Conservation (phyloP, 2,113 vertebrate species). For the Anhinga anhinga region DNA sequence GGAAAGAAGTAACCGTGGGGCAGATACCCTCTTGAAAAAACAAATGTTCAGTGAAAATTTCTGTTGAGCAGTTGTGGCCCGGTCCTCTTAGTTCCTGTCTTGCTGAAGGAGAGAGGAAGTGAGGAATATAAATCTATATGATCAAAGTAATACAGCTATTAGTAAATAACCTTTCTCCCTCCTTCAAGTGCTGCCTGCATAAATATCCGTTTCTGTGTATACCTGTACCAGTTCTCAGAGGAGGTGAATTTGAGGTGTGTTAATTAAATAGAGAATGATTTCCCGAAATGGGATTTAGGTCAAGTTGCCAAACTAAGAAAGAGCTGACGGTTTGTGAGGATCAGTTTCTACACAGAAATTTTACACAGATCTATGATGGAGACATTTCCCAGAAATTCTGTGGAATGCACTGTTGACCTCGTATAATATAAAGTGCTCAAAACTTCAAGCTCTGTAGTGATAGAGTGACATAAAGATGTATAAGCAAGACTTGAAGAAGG, state of each 20-base stretch:
- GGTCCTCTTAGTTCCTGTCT: neutral
- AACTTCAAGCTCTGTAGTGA: neutral
- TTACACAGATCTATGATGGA: neutral
- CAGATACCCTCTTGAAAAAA: neutral
- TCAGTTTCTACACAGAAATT: neutral
- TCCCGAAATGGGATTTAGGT: neutral
- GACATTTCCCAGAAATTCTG: slow-evolving; percentile 30
- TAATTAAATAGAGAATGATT: slow-evolving; percentile 21
- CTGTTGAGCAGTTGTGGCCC: neutral
- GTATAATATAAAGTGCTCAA: neutral
- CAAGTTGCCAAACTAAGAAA: neutral
- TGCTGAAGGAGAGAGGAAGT: neutral
- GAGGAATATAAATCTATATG: slow-evolving; percentile 21
- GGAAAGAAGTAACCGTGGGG: neutral
- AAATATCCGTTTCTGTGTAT: neutral
- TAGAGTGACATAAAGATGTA: neutral
- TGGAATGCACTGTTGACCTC: slow-evolving; percentile 3
- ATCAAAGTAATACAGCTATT: slow-evolving; percentile 16
- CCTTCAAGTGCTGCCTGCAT: neutral
- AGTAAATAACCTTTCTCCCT: slow-evolving; percentile 12
- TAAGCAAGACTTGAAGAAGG: neutral
- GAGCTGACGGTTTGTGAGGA: neutral
- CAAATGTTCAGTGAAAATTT: neutral
- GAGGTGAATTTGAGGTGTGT: neutral
- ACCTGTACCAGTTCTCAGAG: neutral